Evolutionary conservation across 2,797 vertebrate genomes (phyloP), one percentile per base, ranked within the genome.

Genomic region (Parauchenoglanis ngamensis): DNA sequence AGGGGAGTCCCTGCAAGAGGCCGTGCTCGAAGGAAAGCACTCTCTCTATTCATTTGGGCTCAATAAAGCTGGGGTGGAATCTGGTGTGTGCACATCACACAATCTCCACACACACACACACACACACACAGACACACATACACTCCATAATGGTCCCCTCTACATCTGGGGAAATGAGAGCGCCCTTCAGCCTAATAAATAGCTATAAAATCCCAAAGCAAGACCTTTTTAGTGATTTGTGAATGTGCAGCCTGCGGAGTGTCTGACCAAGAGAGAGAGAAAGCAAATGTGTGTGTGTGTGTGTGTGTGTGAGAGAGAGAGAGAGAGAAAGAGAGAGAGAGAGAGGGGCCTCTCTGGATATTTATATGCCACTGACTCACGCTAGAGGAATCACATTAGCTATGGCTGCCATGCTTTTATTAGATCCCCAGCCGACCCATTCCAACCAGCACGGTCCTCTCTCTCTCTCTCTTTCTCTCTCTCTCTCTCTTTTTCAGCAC

Each of bases 331-430:
- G 65, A 86, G 65, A 73, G 75, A 61, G 81, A 76, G 68, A 77
- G 23, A 35, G 65, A 46, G 31, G 35, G 57, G 57, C 67, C 73
- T 86, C 86, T 56, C 75, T 90, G 68, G 88, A 89, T 91, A 91
- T 90, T 91, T 91, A 91, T 90, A 90, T 85, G 86, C 75, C 63
- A 84, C 87, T 91, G 89, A 91, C 84, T 91, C 89, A 90, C n/a
- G 63, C 85, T 72, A 54, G 46, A 89, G 70, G 88, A 90, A 90
- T 90, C 89, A 88, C 86, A 91, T 91, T 91, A 90, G 87, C 86
- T 84, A 87, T 86, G 81, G 88, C 80, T 89, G 89, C 87, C 85
- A 89, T 88, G 84, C 83, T 90, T 90, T 91, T 89, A 91, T 88
- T 88, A 86, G 87, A 87, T 84, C 84, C 86, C 86, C 79, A 88